phyloP scores from a whole-genome alignment of 1,140 invertebrate genomes.

The Cotesia vestalis region DNA sequence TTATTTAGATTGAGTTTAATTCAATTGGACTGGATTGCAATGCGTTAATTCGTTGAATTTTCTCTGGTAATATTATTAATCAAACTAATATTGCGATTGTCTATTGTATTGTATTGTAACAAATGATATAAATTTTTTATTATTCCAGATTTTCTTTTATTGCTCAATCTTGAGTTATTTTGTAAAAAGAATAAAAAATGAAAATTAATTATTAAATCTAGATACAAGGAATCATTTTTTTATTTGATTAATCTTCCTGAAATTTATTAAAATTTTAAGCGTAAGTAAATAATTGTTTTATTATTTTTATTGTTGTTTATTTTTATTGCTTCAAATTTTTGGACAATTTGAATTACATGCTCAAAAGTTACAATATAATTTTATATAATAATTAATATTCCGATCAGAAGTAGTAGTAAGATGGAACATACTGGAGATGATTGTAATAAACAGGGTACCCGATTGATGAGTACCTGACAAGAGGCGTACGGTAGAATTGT shows the following conservation, averaged over 20 bases:
- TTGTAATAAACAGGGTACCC: conserved; percentile 7
- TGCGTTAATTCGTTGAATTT: too few species aligned
- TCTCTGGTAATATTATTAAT: too few species aligned
- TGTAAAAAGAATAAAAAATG: conserved; percentile 53
- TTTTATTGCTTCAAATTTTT: too few species aligned
- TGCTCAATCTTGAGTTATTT: conserved; percentile 56
- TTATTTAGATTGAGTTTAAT: too few species aligned
- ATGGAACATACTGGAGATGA: conserved; percentile 3
- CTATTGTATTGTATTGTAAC: conserved; percentile 38
- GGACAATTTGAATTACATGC: too few species aligned
- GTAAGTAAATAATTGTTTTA: too few species aligned
- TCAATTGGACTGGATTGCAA: too few species aligned
- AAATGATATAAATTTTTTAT: conserved; percentile 39
- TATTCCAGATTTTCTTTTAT: conserved; percentile 47
- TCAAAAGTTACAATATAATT: too few species aligned
- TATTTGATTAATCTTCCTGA: neutral
- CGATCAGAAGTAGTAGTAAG: conserved; percentile 4
- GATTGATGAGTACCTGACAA: neutral
- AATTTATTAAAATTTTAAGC: too few species aligned
- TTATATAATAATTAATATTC: neutral
- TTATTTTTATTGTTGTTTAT: too few species aligned
- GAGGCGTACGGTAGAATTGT: neutral
- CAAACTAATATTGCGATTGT: too few species aligned
- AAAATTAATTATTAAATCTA: conserved; percentile 44
- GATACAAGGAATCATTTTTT: conserved; percentile 26